These are phyloP conservation scores for Xerus rutilus DNA, from an alignment of 2,797 vertebrate species.

Conservation along the genomic window DNA sequence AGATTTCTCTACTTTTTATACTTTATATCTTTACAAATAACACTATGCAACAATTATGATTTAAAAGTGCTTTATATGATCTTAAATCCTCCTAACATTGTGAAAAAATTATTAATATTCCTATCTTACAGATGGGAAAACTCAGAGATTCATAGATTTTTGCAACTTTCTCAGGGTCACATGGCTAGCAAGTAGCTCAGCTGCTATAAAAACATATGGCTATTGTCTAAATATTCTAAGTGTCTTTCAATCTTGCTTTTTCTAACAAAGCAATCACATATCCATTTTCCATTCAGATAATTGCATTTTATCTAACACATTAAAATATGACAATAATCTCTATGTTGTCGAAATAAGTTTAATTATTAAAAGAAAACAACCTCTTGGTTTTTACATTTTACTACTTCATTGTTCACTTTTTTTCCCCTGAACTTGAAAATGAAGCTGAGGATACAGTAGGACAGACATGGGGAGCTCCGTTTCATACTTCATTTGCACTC, in stretches of 20 bases:
- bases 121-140: conserved; percentile 53
- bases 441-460: neutral
- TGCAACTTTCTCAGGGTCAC: conserved; percentile 29
- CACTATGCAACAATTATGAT: neutral
- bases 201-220: neutral
- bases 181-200: neutral
- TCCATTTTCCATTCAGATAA: neutral
- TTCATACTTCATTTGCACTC: conserved; percentile 32
- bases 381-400: neutral
- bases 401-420: neutral
- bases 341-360: neutral
- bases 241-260: neutral
- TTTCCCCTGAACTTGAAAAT: neutral
- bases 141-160: neutral
- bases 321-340: neutral
- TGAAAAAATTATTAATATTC: conserved; percentile 36
- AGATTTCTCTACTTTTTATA: neutral
- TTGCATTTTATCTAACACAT: conserved; percentile 15
- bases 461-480: neutral
- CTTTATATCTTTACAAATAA: conserved; percentile 19
- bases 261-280: neutral
- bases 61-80: neutral
- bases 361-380: neutral
- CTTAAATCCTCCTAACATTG: conserved; percentile 8
- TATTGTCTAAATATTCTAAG: neutral